These are phyloP conservation scores for Cyphomyrus discorhynchus DNA, from an alignment of 2,113 vertebrate genomes.

Conservation along the genomic window DNA sequence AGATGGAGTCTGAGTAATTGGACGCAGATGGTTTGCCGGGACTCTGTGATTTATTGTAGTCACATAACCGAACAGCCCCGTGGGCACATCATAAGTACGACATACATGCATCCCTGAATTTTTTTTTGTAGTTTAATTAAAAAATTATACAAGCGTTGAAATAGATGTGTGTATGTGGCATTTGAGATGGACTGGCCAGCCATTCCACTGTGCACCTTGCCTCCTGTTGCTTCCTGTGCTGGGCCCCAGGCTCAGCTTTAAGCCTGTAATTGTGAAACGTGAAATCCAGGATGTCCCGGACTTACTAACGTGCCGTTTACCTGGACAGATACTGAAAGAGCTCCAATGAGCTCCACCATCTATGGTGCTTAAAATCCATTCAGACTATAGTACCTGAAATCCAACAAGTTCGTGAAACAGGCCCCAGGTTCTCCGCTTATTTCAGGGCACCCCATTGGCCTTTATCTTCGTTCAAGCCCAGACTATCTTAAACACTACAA, in stretches of 20 bases:
- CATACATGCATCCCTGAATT: neutral
- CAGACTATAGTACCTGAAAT: neutral
- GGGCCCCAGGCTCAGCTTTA: neutral
- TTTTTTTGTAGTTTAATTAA: neutral
- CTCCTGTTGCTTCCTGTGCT: neutral
- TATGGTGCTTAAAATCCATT: neutral
- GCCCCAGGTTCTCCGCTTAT: neutral
- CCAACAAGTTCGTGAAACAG: neutral
- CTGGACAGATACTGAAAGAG: neutral
- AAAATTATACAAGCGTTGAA: neutral
- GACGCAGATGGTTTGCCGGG: neutral
- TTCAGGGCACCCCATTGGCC: neutral
- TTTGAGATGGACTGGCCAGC: neutral
- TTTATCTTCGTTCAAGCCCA: neutral
- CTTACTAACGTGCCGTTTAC: neutral
- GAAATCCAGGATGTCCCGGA: neutral
- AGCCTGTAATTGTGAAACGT: neutral
- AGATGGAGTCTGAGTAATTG: constrained; percentile 5
- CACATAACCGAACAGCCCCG: neutral
- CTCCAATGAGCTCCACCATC: neutral
- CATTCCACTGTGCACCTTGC: neutral
- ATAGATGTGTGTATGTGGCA: neutral
- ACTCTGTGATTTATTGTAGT: neutral
- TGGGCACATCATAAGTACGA: neutral
- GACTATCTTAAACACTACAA: neutral